These are phyloP conservation scores for Oligia latruncula DNA, from an alignment of 2,888 invertebrate species.

Conservation along the genomic window DNA sequence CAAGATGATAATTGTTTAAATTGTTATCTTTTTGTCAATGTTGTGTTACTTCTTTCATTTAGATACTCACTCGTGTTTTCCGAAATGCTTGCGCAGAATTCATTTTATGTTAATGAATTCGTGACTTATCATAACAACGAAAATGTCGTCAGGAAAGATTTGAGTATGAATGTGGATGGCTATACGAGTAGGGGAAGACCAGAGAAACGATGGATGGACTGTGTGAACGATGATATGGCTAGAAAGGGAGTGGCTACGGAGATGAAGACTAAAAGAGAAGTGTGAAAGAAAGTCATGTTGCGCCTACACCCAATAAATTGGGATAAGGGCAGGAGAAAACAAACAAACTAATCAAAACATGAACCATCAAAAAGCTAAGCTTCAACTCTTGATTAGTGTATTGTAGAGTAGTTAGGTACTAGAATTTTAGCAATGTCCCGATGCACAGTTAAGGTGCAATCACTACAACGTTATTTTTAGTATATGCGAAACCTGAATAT, in stretches of 20 bases:
- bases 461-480: no score
- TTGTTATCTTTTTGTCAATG: background rate
- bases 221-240: no score
- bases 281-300: no score
- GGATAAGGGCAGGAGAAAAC: background rate
- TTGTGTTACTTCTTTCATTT: background rate
- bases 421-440: background rate
- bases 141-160: no score
- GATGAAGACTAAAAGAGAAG: no score
- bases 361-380: background rate
- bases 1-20: background rate
- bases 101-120: background rate
- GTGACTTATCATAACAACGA: no score
- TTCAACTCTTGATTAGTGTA: background rate
- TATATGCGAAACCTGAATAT: no score
- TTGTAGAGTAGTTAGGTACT: background rate
- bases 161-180: no score
- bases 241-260: no score
- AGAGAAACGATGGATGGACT: no score
- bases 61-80: background rate
- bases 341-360: background rate
- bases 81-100: background rate
- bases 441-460: background rate
- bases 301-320: background rate
- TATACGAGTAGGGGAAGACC: no score